Base-by-base conservation (phyloP, 2,888 invertebrate species). In the Oegoconia quadripuncta region DNA sequence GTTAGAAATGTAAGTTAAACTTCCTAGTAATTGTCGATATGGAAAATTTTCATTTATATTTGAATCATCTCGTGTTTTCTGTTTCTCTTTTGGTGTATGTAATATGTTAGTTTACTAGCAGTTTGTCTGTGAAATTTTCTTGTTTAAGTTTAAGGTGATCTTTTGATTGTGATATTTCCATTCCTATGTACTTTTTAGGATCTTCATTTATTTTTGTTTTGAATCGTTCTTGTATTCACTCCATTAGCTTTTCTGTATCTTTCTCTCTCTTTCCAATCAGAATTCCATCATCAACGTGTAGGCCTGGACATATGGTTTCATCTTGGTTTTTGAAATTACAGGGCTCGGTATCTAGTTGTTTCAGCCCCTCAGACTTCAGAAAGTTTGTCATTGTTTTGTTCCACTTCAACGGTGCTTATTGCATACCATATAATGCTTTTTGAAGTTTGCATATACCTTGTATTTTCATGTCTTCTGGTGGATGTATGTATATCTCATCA, bases 391-490 rank as follows among this genome's bases (percentile, higher is more conserved):
- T 15, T 12, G 28, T 35, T 23, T 35, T 35, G 20, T 35, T 35
- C 35, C 35, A 35, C 28, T 20, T 35, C 14, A 35, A n/a, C 15
- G 35, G 35, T 15, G 35, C 35, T 28, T 28, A 20, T n/a, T 20
- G n/a, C 28, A 35, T 28, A 1, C 35, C 35, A 28, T 35, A 35
- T 15, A 35, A 14, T 8, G 35, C 27, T 35, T 35, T 35, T 9
- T 28, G n/a, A 9, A 35, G 12, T 28, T 35, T 35, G 13, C 27
- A 27, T 28, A 28, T 28, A 6, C 28, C 35, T 12, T 26, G 12
- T 5, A 20, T 25, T 16, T 14, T 12, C 11, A 35, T 28, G 2
- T 28, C 35, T 20, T 27, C 35, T 17, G 35, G 35, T 26, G 28
- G 34, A 8, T 13, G n/a, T 34, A 39, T 39, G 22, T 30, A 39